A percentile compares a stretch with the other conserved stretches of the same genome.
Evolutionary conservation across 1,140 invertebrate genomes (phyloP).

Genomic region (Akabosia matsudoensis): DNA sequence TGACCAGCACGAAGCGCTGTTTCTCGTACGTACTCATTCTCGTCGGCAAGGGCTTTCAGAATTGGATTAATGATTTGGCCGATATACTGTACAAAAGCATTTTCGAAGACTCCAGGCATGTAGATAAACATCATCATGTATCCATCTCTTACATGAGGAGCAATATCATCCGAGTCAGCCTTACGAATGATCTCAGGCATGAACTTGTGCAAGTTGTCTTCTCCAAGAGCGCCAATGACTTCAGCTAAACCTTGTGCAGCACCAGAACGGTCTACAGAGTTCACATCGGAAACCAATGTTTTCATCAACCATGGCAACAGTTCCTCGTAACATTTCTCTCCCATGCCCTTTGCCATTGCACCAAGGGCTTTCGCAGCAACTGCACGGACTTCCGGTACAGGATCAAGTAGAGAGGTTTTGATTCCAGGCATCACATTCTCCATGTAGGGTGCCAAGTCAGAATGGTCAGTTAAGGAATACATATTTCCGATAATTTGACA

Average conservation of each 20-base stretch:
- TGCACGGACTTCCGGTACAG: constrained; percentile 91
- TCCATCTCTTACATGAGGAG: constrained; percentile 96
- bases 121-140: constrained; percentile 99
- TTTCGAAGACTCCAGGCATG: constrained; percentile 91
- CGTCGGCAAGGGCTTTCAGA: constrained; percentile 94
- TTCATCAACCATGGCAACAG: constrained; percentile 97
- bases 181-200: constrained; percentile 98
- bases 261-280: constrained; percentile 92
- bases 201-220: constrained; percentile 88
- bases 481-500: constrained; percentile 99
- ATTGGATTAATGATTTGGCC: constrained; percentile 97
- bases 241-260: constrained; percentile 95
- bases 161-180: constrained; percentile 88
- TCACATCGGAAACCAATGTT: constrained; percentile 92
- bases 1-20: constrained; percentile 96
- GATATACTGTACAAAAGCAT: constrained; percentile 85
- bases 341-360: constrained; percentile 96
- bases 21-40: constrained; percentile 97
- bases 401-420: constrained; percentile 93
- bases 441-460: constrained; percentile 94
- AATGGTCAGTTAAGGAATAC: constrained; percentile 98
- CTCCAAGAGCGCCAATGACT: constrained; percentile 92
- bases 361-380: constrained; percentile 92
- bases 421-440: constrained; percentile 94
- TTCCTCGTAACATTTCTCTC: constrained; percentile 91